Conservation (phyloP, 2,888 invertebrate species). For the Drymonia ruficornis region DNA sequence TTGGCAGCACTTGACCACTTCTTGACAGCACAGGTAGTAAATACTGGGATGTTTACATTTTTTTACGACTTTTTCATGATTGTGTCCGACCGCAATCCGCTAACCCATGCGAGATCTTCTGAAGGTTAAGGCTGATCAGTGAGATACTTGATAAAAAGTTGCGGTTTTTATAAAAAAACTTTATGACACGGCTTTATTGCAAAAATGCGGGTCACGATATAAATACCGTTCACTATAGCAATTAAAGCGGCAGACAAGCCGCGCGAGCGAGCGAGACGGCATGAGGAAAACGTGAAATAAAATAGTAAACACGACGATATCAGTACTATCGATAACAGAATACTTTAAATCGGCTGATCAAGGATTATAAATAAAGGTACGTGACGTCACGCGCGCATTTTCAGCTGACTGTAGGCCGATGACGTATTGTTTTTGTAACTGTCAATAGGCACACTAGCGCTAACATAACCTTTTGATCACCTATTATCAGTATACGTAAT, state of each 20-base stretch:
- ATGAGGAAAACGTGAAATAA: constrained; percentile 77
- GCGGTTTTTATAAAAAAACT: constrained; percentile 11
- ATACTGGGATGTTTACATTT: neutral
- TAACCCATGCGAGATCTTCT: neutral
- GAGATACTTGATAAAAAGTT: constrained; percentile 11
- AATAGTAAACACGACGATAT: constrained; percentile 62
- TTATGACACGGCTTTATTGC: constrained; percentile 45
- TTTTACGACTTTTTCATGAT: constrained; percentile 1
- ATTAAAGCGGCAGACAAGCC: constrained; percentile 45
- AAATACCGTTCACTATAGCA: constrained; percentile 58
- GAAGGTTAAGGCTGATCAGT: neutral
- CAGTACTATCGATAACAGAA: constrained; percentile 48
- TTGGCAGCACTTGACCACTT: neutral
- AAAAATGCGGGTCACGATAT: constrained; percentile 55
- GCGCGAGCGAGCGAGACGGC: constrained; percentile 57
- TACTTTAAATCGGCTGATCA: constrained; percentile 39
- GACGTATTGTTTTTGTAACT: constrained; percentile 18
- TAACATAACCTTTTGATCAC: neutral
- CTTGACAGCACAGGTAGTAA: neutral
- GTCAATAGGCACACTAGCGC: neutral
- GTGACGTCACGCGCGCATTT: constrained; percentile 28
- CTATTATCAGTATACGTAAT: neutral
- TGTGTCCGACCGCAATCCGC: neutral
- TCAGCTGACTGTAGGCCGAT: constrained; percentile 18
- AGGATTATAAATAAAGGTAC: constrained; percentile 26